Conservation (phyloP, 1,140 invertebrate species). For the Cydia pomonella region DNA sequence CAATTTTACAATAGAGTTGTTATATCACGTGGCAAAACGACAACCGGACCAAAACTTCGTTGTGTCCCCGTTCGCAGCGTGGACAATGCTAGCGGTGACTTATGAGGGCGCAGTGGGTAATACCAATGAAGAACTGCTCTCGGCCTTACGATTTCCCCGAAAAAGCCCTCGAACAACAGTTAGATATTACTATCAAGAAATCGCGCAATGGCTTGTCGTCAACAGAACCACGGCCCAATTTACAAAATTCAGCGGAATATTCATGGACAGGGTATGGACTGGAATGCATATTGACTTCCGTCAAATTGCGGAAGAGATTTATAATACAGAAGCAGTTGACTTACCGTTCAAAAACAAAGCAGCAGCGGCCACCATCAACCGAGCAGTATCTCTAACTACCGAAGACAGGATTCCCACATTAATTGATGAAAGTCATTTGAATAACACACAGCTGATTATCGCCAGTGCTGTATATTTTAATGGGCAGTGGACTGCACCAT, state of each 20-base stretch:
- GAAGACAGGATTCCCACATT: conserved; percentile 84
- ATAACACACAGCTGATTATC: conserved; percentile 84
- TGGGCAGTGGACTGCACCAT: conserved; percentile 88
- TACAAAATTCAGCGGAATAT: conserved; percentile 63
- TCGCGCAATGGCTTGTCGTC: conserved; percentile 64
- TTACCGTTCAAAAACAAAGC: conserved; percentile 82
- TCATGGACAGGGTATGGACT: conserved; percentile 55
- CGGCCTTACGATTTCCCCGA: conserved; percentile 54
- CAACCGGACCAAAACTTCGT: conserved; percentile 56
- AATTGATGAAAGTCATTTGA: conserved; percentile 75
- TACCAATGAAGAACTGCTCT: conserved; percentile 66
- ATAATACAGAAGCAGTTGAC: conserved; percentile 80
- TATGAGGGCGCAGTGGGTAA: conserved; percentile 72
- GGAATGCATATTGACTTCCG: conserved; percentile 58
- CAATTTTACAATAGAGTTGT: conserved; percentile 70
- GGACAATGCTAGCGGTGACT: conserved; percentile 78
- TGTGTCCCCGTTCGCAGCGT: conserved; percentile 78
- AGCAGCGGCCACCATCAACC: conserved; percentile 82
- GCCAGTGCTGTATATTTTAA: conserved; percentile 92
- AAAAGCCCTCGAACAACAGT: conserved; percentile 39
- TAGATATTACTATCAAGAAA: conserved; percentile 57
- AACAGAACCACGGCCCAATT: conserved; percentile 63
- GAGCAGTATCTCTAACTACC: conserved; percentile 83
- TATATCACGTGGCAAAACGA: conserved; percentile 54
- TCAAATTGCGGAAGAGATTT: conserved; percentile 62